Evolutionary conservation across 2,113 vertebrate genomes (phyloP), one percentile per base, ranked within the genome.

Genomic region (Mustela nigripes): DNA sequence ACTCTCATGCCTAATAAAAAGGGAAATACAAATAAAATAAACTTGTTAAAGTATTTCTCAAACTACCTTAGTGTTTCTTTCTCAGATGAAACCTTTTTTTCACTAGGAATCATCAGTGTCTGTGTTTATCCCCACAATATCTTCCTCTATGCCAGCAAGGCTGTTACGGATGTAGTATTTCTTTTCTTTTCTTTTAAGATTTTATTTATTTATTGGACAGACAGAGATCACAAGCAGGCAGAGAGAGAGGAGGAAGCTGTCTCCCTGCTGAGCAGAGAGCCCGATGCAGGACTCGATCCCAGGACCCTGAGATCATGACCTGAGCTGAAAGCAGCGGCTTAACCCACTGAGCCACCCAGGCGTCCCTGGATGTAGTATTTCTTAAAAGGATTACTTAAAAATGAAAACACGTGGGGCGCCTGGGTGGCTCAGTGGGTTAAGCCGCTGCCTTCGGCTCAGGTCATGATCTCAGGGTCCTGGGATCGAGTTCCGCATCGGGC

Each of bases 301-400:
- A 39, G 39, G 39, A 39, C 39, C 39, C 39, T 39, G 39, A 39
- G 39, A 39, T 39, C 39, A 3, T 39, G 39, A 39, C 39, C 39
- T 39, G 39, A 39, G 39, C 39, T 4, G 39, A 39, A 39, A 3
- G 39, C 39, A 39, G 39, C 39, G 39, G 39, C 39, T 39, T 39
- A 39, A 39, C 39, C 39, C 39, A 39, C 39, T 39, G 39, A 39
- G 39, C 39, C 39, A 39, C 39, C 39, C 39, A 39, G 39, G 39
- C 39, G 39, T 39, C 39, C 39, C 39, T 33, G 50, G 53, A 56
- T 67, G 24, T 21, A 78, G 39, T 26, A 62, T 78, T 87, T 92
- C 21, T 81, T 60, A 83, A 93, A 92, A 89, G 28, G 58, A 50
- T 62, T 53, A 76, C 33, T 65, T 92, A 73, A 71, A 94, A 83